Percentiles rank a stretch among this genome's conserved stretches.
Conservation (phyloP, 2,113 vertebrate species). For the Dicerorhinus sumatrensis region DNA sequence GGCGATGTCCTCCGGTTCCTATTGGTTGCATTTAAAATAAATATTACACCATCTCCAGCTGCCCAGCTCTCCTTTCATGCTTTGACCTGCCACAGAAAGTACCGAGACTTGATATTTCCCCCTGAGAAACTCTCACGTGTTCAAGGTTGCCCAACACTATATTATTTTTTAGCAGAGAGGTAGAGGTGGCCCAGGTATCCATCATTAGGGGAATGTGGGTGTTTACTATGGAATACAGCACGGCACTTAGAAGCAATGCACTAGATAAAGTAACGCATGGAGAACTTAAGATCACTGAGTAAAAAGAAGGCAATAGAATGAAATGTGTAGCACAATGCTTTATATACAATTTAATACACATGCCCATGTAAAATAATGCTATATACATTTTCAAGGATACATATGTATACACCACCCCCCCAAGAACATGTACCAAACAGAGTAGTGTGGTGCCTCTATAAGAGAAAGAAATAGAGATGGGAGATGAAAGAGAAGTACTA, state of each 20-base stretch:
- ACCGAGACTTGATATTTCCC: constrained; percentile 16
- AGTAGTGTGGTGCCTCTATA: neutral
- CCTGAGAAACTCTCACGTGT: neutral
- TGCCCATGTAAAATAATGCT: neutral
- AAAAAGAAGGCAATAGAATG: neutral
- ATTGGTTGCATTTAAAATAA: constrained; percentile 73
- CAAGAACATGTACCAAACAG: neutral
- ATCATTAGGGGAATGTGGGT: neutral
- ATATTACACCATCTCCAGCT: constrained; percentile 62
- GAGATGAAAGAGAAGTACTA: neutral
- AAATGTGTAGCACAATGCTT: neutral
- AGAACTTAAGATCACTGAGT: neutral
- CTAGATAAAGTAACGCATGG: neutral
- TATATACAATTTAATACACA: neutral
- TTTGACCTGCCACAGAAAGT: constrained; percentile 40
- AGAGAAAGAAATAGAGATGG: neutral
- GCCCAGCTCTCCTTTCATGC: constrained; percentile 49
- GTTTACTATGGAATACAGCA: neutral
- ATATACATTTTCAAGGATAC: neutral
- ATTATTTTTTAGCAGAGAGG: neutral
- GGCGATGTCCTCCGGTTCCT: constrained; percentile 49
- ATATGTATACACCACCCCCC: neutral
- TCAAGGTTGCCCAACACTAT: neutral
- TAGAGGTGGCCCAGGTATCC: neutral
- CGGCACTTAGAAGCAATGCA: neutral